These are phyloP conservation scores for Drosophila paramelanica DNA, from an alignment of 2,888 invertebrate species.

Conservation along the genomic window DNA sequence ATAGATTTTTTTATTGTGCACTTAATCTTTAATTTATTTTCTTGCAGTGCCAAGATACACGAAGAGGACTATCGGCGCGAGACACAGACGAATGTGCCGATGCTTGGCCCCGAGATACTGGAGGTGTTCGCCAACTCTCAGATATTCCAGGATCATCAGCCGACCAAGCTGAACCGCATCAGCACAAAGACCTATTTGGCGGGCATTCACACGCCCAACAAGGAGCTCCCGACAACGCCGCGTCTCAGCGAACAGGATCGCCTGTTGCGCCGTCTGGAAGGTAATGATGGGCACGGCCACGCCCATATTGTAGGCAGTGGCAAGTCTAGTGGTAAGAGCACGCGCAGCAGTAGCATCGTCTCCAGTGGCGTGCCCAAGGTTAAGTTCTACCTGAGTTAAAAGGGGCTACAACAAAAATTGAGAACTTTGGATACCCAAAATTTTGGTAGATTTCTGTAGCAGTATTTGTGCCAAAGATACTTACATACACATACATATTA, in stretches of 20 bases:
- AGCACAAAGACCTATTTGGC: constrained; percentile 81
- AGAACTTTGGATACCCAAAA: constrained; percentile 4
- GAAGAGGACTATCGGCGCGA: constrained; percentile 85
- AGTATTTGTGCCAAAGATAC: constrained; percentile 80
- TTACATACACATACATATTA: constrained; percentile 27
- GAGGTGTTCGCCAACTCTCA: constrained; percentile 85
- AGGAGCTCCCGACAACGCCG: constrained; percentile 81
- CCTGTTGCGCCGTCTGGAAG: constrained; percentile 84
- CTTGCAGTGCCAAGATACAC: constrained; percentile 83
- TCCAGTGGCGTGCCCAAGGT: constrained; percentile 78
- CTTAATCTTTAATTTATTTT: constrained; percentile 13
- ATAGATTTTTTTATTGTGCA: not conserved
- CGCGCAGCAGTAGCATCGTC: constrained; percentile 73
- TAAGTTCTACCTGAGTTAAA: constrained; percentile 81
- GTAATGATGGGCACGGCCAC: constrained; percentile 78
- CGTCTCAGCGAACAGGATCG: constrained; percentile 83
- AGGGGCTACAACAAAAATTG: not conserved
- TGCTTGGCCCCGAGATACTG: constrained; percentile 85
- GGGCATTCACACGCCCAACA: constrained; percentile 82
- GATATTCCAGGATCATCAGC: constrained; percentile 85
- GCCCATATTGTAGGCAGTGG: constrained; percentile 57
- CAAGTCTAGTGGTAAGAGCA: constrained; percentile 73
- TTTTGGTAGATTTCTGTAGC: constrained; percentile 33
- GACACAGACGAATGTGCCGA: constrained; percentile 85
- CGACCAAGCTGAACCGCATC: constrained; percentile 83